phyloP scores from a whole-genome alignment of 2,888 invertebrate species.

The Drosophila percnosoma region DNA sequence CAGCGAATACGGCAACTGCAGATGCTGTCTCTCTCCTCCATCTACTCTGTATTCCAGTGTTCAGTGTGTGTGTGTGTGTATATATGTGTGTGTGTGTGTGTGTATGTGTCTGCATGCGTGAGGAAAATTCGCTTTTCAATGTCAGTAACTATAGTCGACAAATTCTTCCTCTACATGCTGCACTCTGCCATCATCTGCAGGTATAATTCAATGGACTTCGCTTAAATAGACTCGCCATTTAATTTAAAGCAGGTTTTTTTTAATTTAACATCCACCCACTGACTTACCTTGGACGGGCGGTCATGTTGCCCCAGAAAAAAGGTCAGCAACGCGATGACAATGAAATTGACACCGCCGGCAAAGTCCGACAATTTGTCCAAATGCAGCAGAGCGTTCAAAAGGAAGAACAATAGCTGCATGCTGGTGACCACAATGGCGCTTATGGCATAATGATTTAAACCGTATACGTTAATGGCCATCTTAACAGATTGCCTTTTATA shows the following conservation, averaged over 20 bases:
- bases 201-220: slow-evolving; percentile 41
- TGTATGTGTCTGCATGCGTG: slow-evolving; percentile 16
- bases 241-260: slow-evolving; percentile 31
- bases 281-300: slow-evolving; percentile 87
- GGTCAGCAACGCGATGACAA: slow-evolving; percentile 93
- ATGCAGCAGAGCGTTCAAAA: slow-evolving; percentile 93
- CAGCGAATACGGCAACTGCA: slow-evolving; percentile 43
- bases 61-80: slow-evolving; percentile 6
- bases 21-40: slow-evolving; percentile 18
- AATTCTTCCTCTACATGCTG: slow-evolving; percentile 6
- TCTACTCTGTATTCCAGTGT: neutral
- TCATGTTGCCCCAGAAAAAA: slow-evolving; percentile 94
- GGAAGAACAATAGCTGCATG: slow-evolving; percentile 95
- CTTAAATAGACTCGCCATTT: slow-evolving; percentile 33
- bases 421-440: slow-evolving; percentile 93
- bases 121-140: slow-evolving; percentile 66
- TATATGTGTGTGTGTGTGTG: neutral
- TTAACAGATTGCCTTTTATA: slow-evolving; percentile 1
- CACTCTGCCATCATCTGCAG: slow-evolving; percentile 24
- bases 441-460: slow-evolving; percentile 93
- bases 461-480: slow-evolving; percentile 87
- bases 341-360: slow-evolving; percentile 96
- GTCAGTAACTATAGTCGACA: slow-evolving; percentile 56
- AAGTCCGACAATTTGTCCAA: slow-evolving; percentile 97
- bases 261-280: slow-evolving; percentile 4